Conservation (phyloP, 2,888 invertebrate species). For the Yponomeuta plumbellus region DNA sequence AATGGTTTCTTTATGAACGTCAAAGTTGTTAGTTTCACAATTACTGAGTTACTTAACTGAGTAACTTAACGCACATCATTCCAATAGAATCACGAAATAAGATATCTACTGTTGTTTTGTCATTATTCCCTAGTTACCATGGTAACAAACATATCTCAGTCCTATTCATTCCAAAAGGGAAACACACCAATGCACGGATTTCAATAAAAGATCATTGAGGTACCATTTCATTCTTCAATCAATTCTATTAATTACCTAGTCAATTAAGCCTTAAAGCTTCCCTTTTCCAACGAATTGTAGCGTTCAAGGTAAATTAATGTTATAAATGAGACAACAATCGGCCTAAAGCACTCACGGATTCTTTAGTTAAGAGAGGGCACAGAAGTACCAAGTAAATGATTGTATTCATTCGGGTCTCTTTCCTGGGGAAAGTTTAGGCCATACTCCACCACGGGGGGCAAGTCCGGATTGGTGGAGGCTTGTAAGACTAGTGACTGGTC, state of each 20-base stretch:
- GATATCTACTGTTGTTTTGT: neutral
- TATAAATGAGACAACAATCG: slow-evolving; percentile 35
- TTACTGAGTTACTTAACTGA: too few species aligned
- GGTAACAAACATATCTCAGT: neutral
- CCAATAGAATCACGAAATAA: too few species aligned
- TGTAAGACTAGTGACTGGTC: too few species aligned
- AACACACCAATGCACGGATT: slow-evolving; percentile 20
- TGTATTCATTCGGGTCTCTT: too few species aligned
- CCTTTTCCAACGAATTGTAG: slow-evolving; percentile 40
- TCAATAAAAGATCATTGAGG: slow-evolving; percentile 42
- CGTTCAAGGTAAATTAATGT: slow-evolving; percentile 39
- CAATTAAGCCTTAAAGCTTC: slow-evolving; percentile 43
- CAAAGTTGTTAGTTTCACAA: too few species aligned
- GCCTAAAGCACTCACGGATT: neutral
- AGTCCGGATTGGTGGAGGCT: too few species aligned
- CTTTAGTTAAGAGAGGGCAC: neutral
- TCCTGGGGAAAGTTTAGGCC: too few species aligned
- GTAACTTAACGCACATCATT: too few species aligned
- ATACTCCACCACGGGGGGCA: too few species aligned
- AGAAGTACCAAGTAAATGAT: too few species aligned
- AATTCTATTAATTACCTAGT: slow-evolving; percentile 51
- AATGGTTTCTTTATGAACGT: too few species aligned
- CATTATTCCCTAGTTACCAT: neutral
- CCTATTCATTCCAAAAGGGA: slow-evolving; percentile 5
- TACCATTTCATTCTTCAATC: slow-evolving; percentile 27